Evolutionary conservation across 2,113 vertebrate species (phyloP).

Genomic region (Sterna hirundo): DNA sequence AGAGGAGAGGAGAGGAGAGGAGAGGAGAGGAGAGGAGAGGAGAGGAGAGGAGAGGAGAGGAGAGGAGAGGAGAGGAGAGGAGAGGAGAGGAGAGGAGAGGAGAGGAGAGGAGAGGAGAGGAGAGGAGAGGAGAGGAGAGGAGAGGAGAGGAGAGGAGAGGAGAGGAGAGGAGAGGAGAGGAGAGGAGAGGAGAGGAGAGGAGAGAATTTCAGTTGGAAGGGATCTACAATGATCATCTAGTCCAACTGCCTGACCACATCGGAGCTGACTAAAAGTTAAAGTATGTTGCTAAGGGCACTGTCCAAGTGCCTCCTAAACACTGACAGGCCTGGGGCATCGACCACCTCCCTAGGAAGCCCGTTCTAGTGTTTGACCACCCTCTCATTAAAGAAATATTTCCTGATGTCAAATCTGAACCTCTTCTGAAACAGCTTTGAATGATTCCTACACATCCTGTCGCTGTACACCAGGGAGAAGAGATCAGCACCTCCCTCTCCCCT

Average conservation of each 20-base stretch:
- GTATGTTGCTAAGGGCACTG: background rate
- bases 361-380: background rate
- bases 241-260: background rate
- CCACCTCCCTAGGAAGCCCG: background rate
- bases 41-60: too few relatives aligned
- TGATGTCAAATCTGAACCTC: background rate
- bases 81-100: too few relatives aligned
- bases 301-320: background rate
- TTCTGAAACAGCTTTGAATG: background rate
- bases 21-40: background rate
- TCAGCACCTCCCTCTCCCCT: background rate
- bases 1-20: too few relatives aligned
- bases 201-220: background rate
- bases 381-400: background rate
- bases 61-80: too few relatives aligned
- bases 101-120: too few relatives aligned
- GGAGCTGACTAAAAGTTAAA: background rate
- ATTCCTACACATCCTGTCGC: rapidly evolving
- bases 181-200: too few relatives aligned
- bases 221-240: background rate
- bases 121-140: too few relatives aligned
- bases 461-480: background rate
- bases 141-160: too few relatives aligned
- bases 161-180: too few relatives aligned
- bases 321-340: rapidly evolving